These are phyloP conservation scores for Caenorhabditis sp. DNA, from an alignment of 2,888 invertebrate genomes.

Conservation along the genomic window DNA sequence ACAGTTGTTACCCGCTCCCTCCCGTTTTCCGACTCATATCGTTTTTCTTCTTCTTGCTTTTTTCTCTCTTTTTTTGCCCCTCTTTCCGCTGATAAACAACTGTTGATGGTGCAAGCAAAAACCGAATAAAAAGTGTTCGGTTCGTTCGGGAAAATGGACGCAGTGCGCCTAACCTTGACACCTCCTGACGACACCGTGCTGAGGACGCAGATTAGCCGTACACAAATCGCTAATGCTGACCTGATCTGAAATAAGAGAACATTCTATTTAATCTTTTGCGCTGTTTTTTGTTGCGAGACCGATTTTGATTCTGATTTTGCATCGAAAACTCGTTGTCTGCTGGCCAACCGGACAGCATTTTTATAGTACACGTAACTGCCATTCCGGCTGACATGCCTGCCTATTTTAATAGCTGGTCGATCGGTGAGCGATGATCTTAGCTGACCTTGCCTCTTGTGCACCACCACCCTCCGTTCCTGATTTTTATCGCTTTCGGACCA, in stretches of 20 bases:
- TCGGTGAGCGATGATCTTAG: constrained; percentile 10
- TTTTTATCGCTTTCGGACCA: constrained; percentile 27
- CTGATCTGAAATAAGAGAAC: constrained; percentile 21
- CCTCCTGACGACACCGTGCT: constrained; percentile 26
- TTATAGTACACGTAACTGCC: constrained; percentile 32
- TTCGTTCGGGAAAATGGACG: constrained; percentile 18
- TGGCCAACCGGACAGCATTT: constrained; percentile 27
- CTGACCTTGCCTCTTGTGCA: constrained; percentile 34
- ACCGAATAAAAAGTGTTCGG: not conserved
- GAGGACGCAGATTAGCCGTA: constrained; percentile 4
- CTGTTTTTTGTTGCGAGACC: no score
- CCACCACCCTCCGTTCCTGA: constrained; percentile 10
- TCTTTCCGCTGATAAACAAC: constrained; percentile 1
- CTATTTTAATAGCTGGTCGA: constrained; percentile 33
- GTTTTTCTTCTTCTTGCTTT: constrained; percentile 38
- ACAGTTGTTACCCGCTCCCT: constrained; percentile 25
- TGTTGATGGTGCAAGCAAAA: not conserved
- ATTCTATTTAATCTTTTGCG: constrained; percentile 9
- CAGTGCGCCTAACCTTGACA: constrained; percentile 44
- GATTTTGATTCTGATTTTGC: no score
- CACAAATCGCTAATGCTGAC: not conserved
- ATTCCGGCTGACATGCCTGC: constrained; percentile 21
- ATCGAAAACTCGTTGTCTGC: no score
- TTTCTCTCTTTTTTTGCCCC: not conserved
- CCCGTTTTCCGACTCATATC: constrained; percentile 43